Evolutionary conservation across 30 jellyfish, hydroid and myxozoan species (phyloP).

Genomic region (Rhopilema esculentum): DNA sequence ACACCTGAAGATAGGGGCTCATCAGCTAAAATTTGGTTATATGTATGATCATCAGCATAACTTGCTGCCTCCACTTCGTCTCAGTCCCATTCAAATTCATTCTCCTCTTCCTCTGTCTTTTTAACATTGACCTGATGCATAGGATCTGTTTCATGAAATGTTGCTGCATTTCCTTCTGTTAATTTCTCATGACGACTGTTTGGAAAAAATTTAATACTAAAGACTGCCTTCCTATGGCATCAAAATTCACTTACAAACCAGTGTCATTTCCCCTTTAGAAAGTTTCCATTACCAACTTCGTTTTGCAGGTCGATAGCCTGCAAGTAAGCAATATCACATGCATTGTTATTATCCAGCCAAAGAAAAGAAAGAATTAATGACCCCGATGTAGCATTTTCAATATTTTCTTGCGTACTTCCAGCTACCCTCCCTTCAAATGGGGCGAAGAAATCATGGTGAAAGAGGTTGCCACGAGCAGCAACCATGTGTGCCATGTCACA

Average conservation of each 20-base stretch:
- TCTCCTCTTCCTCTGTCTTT: not conserved
- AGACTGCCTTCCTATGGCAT: not conserved
- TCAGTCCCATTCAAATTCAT: not conserved
- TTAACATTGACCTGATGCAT: not conserved
- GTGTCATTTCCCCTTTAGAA: not conserved
- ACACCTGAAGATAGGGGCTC: not conserved
- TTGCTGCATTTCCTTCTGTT: not conserved
- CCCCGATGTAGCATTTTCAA: constrained; percentile 6
- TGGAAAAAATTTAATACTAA: not conserved
- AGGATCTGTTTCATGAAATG: not conserved
- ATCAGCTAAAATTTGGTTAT: not conserved
- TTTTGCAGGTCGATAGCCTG: constrained; percentile 35
- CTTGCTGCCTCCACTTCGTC: not conserved
- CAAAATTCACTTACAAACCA: not conserved
- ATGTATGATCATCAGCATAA: not conserved
- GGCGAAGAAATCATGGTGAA: constrained; percentile 1
- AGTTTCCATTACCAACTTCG: not conserved
- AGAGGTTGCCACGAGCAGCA: constrained; percentile 43
- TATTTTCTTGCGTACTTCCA: constrained; percentile 19
- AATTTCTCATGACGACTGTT: not conserved
- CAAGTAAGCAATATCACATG: constrained; percentile 15
- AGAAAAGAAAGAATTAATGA: constrained; percentile 34
- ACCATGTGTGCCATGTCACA: constrained; percentile 78
- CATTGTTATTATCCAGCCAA: constrained; percentile 14
- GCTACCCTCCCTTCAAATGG: constrained; percentile 77